A percentile compares a stretch with the other conserved stretches of the same genome.
Conservation (phyloP, 1,140 invertebrate genomes). For the Drosophila parabipectinata region DNA sequence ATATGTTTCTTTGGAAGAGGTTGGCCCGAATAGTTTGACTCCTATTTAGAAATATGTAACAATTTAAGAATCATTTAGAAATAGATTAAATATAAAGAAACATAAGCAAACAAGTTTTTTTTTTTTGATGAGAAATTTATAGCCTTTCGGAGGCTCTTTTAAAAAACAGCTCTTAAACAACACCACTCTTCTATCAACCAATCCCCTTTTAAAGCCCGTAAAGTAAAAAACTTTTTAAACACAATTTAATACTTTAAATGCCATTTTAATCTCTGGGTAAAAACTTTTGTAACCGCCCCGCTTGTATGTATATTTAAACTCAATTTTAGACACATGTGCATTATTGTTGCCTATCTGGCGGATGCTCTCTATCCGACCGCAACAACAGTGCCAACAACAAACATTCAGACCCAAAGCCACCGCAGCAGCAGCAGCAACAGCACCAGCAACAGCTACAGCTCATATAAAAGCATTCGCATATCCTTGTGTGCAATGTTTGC, state of each 20-base stretch:
- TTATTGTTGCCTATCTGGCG: conserved; percentile 79
- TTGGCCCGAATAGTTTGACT: neutral
- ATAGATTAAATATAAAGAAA: too few relatives aligned
- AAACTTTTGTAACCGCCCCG: conserved; percentile 15
- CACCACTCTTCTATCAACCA: neutral
- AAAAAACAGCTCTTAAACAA: too few relatives aligned
- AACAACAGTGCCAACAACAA: conserved; percentile 77
- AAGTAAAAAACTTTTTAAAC: neutral
- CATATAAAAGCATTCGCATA: conserved; percentile 77
- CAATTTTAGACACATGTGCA: conserved; percentile 81
- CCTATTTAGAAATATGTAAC: neutral
- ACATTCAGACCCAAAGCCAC: conserved; percentile 70
- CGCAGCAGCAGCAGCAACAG: conserved; percentile 53
- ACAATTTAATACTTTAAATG: neutral
- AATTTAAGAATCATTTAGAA: too few relatives aligned
- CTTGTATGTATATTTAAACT: conserved; percentile 75
- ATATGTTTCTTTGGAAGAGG: neutral
- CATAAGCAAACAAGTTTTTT: too few relatives aligned
- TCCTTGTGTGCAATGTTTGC: conserved; percentile 46
- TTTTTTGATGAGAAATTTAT: too few relatives aligned
- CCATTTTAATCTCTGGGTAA: neutral
- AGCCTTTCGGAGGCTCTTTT: too few relatives aligned
- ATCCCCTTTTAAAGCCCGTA: neutral
- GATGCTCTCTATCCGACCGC: conserved; percentile 77
- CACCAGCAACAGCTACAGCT: conserved; percentile 41